Conservation (phyloP, 2,888 invertebrate species). For the Oasisia sp. region DNA sequence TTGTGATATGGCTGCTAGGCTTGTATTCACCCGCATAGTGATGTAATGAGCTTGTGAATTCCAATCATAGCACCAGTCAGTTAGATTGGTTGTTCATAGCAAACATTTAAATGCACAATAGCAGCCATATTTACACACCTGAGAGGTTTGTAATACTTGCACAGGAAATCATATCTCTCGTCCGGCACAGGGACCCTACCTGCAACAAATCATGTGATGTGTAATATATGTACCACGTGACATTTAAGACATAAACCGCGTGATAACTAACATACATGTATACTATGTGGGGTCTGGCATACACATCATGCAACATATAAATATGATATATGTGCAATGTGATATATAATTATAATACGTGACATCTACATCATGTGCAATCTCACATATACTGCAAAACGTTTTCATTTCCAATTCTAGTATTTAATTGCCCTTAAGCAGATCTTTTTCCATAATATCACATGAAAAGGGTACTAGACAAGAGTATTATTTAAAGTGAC, state of each 20-base stretch:
- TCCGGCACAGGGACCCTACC: constrained; percentile 91
- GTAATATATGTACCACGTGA: neutral
- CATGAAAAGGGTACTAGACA: neutral
- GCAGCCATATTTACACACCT: constrained; percentile 76
- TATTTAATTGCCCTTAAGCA: neutral
- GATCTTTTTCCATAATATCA: neutral
- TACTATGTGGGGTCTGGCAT: neutral
- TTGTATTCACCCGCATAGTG: too few relatives aligned
- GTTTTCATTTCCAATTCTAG: neutral
- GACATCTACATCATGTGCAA: neutral
- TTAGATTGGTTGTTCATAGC: neutral
- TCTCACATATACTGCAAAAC: neutral
- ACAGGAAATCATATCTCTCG: constrained; percentile 89
- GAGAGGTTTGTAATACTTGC: constrained; percentile 91
- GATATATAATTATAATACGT: neutral
- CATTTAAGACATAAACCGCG: neutral
- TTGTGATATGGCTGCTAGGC: too few relatives aligned
- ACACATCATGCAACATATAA: neutral
- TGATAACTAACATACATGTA: neutral
- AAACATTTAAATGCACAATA: neutral
- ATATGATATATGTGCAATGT: neutral
- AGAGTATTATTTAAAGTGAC: too few relatives aligned
- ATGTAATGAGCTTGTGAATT: neutral
- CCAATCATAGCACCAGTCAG: neutral
- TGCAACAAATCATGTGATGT: constrained; percentile 27